These are phyloP conservation scores for Nerophis lumbriciformis DNA, from an alignment of 2,113 vertebrate species.

Conservation along the genomic window DNA sequence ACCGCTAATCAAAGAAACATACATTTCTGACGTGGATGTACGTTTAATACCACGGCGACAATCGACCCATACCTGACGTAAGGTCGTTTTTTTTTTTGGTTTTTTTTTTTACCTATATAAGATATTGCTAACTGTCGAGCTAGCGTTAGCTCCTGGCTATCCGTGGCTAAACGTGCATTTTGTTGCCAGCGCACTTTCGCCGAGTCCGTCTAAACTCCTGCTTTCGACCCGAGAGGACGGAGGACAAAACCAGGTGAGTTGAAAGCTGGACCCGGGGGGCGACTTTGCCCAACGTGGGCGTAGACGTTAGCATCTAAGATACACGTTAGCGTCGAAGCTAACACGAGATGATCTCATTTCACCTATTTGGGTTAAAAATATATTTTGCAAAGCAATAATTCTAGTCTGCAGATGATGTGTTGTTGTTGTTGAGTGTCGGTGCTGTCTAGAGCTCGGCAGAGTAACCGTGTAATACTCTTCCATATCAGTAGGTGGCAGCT, in stretches of 20 bases:
- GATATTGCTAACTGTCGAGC: conserved; percentile 5
- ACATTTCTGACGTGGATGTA: background rate
- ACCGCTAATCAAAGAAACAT: background rate
- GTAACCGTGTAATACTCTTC: too few relatives aligned
- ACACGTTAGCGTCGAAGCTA: conserved; percentile 14
- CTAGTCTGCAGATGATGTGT: too few relatives aligned
- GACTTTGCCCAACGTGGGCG: conserved; percentile 13
- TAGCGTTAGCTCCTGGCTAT: conserved; percentile 45
- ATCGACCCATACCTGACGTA: conserved; percentile 10
- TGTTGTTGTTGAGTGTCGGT: too few relatives aligned
- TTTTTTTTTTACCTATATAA: background rate
- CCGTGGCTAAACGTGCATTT: conserved; percentile 1
- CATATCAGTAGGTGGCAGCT: too few relatives aligned
- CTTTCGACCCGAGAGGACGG: conserved; percentile 19
- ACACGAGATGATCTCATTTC: too few relatives aligned
- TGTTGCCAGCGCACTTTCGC: background rate
- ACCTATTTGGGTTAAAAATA: too few relatives aligned
- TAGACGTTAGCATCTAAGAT: background rate
- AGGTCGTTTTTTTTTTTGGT: background rate
- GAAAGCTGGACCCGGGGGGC: background rate
- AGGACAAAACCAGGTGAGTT: conserved; percentile 42
- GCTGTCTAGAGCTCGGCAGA: too few relatives aligned
- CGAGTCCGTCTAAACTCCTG: background rate
- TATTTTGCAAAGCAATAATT: too few relatives aligned
- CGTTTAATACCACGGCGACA: conserved; percentile 1